Evolutionary conservation across 2,888 invertebrate genomes (phyloP), one percentile per base, ranked within the genome.

Genomic region (Anthophora plumipes): DNA sequence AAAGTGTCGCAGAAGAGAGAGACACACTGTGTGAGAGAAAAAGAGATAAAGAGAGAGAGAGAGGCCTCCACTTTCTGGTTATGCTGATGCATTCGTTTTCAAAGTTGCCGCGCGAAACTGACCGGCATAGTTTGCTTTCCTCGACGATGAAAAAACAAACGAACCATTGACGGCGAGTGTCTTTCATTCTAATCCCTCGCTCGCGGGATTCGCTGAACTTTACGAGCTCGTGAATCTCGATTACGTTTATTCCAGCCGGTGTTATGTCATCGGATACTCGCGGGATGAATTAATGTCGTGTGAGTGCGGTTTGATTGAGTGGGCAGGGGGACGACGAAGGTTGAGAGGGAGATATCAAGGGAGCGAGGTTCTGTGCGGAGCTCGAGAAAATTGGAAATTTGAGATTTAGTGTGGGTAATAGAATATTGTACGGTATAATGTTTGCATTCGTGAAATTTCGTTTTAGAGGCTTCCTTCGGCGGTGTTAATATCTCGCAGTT

Each of bases 31-130:
- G 31, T 31, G 31, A 31, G 31, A 3, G 31, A 31, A 4, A 3
- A 1, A 31, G 31, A 31, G 31, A 31, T 1, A 31, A 4, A 31
- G 31, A 31, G 31, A 55, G 55, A 55, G n/a, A 48, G 48, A 46
- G 14, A 57, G 43, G 17, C 46, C 52, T 41, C 67, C 46, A 14
- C 11, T n/a, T 39, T 57, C 72, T 22, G 12, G n/a, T 22, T 20
- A 50, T 57, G 37, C 43, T 57, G 78, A 76, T 63, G 76, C 37
- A 64, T 76, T 77, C 61, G 31, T 37, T 66, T 50, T 43, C 55
- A 50, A 50, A 55, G 63, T 57, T 37, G 37, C 7, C 20, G n/a
- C 31, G 25, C 55, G 55, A 41, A 41, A 54, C 63, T 31, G 39
- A 14, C n/a, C 39, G 60, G 1, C 59, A 22, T 7, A 41, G 52